A percentile compares a stretch with the other conserved stretches of the same genome.
phyloP scores from a whole-genome alignment of 23 tunicate genomes.

The Ascidia mentula region DNA sequence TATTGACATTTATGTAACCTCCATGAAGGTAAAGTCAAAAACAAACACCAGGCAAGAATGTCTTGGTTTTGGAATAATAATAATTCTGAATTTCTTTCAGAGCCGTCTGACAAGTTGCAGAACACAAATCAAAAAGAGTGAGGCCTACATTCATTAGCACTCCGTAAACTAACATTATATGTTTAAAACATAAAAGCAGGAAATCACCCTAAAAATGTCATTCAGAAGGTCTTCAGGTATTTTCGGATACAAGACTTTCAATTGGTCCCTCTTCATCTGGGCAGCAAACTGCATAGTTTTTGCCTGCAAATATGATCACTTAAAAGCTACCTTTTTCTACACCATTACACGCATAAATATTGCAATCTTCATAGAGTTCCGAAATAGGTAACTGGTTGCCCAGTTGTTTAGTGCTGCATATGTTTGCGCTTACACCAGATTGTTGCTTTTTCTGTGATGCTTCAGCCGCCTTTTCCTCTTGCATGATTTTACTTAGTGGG shows the following conservation, averaged over 20 bases:
- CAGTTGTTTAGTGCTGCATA: neutral
- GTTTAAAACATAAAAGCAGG: neutral
- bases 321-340: too few relatives aligned
- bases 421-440: constrained; percentile 11
- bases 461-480: constrained; percentile 46
- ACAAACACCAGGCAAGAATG: too few relatives aligned
- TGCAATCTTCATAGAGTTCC: too few relatives aligned
- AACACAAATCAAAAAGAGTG: neutral
- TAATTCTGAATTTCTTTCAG: neutral
- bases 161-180: too few relatives aligned
- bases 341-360: too few relatives aligned
- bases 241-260: constrained; percentile 36
- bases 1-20: neutral
- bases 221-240: constrained; percentile 35
- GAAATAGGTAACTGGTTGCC: neutral
- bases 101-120: neutral
- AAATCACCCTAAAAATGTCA: constrained; percentile 41
- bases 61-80: neutral
- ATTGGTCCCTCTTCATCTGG: constrained; percentile 39
- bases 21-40: neutral
- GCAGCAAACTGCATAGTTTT: constrained; percentile 26
- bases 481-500: constrained; percentile 25
- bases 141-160: too few relatives aligned
- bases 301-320: constrained; percentile 10
- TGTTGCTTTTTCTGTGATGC: constrained; percentile 28